These are phyloP conservation scores for Pleuronectes platessa DNA, from an alignment of 2,113 vertebrate species.

Conservation along the genomic window DNA sequence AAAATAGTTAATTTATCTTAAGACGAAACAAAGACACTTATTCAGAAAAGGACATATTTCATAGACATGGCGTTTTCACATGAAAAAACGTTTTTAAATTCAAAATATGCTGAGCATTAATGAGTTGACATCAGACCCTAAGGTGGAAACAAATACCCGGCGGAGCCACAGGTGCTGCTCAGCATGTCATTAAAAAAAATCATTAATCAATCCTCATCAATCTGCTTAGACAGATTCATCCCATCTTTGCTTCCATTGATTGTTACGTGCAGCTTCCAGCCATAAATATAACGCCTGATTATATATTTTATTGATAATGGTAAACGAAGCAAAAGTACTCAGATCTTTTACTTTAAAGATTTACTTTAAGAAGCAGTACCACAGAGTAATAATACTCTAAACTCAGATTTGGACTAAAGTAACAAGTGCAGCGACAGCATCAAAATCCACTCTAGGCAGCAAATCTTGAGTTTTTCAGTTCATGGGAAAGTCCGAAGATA, in stretches of 20 bases:
- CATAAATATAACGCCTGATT: slow-evolving; percentile 19
- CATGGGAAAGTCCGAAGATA: no score
- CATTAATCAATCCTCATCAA: slow-evolving; percentile 55
- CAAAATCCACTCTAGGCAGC: no score
- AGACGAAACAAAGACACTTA: not conserved
- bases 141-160: slow-evolving; percentile 25
- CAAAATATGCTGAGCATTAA: not conserved
- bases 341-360: not conserved
- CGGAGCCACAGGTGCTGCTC: slow-evolving; percentile 62
- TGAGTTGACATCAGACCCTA: slow-evolving; percentile 5
- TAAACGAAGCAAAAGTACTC: no score
- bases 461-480: no score
- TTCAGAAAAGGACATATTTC: not conserved
- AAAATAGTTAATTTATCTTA: no score
- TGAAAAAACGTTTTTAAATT: not conserved
- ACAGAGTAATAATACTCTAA: no score
- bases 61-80: not conserved
- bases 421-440: no score
- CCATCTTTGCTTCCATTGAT: slow-evolving; percentile 41
- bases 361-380: no score
- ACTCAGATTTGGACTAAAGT: no score
- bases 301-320: slow-evolving; percentile 2
- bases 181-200: slow-evolving; percentile 44
- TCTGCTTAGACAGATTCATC: slow-evolving; percentile 42
- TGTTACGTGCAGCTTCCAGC: slow-evolving; percentile 12